Conservation (phyloP, 2,113 vertebrate genomes). For the zebrafish (Danio rerio) region DNA sequence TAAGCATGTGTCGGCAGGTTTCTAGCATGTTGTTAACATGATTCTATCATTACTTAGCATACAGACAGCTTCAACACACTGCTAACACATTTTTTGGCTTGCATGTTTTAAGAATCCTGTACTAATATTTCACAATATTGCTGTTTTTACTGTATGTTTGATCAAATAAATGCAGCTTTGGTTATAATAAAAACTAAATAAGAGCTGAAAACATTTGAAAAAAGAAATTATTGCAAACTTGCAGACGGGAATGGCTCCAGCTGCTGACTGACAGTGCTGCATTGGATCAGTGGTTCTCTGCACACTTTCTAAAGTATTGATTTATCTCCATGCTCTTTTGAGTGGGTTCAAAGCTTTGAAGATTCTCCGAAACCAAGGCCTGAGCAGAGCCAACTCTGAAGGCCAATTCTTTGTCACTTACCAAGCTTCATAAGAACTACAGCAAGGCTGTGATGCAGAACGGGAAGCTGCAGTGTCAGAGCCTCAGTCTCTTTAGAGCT, state of each 20-base stretch:
- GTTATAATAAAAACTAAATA: too few species aligned
- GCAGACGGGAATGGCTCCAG: not conserved
- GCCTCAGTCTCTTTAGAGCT: not conserved
- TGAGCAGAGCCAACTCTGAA: not conserved
- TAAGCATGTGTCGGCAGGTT: too few species aligned
- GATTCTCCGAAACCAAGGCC: conserved; percentile 9
- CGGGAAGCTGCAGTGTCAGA: not conserved
- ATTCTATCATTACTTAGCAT: too few species aligned
- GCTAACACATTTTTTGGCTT: too few species aligned
- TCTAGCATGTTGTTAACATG: too few species aligned
- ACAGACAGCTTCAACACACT: too few species aligned
- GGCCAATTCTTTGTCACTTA: not conserved
- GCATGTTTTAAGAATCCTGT: too few species aligned
- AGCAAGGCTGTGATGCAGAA: not conserved
- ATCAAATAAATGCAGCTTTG: too few species aligned
- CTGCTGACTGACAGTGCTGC: not conserved
- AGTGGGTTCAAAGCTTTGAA: not conserved
- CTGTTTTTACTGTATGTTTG: too few species aligned
- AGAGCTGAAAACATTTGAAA: too few species aligned
- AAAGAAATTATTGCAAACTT: not conserved
- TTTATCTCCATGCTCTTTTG: not conserved
- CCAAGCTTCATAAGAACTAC: conserved; percentile 15
- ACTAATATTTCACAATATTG: too few species aligned
- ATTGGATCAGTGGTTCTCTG: not conserved
- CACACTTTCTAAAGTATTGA: not conserved